These are phyloP conservation scores for Pelobates fuscus DNA, from an alignment of 2,113 vertebrate species.

Conservation along the genomic window DNA sequence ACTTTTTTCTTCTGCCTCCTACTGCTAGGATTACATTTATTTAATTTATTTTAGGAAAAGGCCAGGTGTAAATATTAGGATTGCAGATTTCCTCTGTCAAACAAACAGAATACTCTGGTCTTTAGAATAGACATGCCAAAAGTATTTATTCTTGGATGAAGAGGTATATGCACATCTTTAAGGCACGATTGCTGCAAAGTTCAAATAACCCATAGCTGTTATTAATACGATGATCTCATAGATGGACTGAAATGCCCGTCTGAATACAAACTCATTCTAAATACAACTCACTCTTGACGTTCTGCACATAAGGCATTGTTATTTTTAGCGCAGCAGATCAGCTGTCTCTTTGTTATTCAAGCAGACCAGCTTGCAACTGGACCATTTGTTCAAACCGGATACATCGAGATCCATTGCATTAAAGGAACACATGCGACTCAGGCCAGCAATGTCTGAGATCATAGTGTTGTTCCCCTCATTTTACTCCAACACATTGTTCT, in stretches of 20 bases:
- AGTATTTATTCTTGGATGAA: background rate
- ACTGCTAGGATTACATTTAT: constrained; percentile 32
- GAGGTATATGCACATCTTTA: background rate
- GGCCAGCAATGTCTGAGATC: background rate
- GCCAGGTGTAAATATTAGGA: background rate
- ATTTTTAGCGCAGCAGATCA: constrained; percentile 38
- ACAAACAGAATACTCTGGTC: background rate
- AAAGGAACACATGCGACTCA: constrained; percentile 14
- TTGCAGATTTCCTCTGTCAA: constrained; percentile 23
- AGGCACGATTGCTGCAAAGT: background rate
- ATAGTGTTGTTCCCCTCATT: constrained; percentile 12
- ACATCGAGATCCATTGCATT: constrained; percentile 31
- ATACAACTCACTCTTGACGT: background rate
- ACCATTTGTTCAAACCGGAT: constrained; percentile 35
- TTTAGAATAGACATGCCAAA: background rate
- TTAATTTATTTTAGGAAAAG: constrained; percentile 23
- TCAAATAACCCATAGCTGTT: background rate
- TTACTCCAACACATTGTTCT: background rate
- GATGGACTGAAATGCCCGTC: constrained; percentile 24
- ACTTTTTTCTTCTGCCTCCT: constrained; percentile 24
- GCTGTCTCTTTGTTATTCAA: constrained; percentile 29
- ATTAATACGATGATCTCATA: constrained; percentile 14
- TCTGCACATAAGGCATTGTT: constrained; percentile 35
- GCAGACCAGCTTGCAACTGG: constrained; percentile 21
- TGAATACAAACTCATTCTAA: constrained; percentile 29